Evolutionary conservation across 2,797 vertebrate genomes (phyloP), one percentile per base, ranked within the genome.

Genomic region (Coccyzus lansbergi): DNA sequence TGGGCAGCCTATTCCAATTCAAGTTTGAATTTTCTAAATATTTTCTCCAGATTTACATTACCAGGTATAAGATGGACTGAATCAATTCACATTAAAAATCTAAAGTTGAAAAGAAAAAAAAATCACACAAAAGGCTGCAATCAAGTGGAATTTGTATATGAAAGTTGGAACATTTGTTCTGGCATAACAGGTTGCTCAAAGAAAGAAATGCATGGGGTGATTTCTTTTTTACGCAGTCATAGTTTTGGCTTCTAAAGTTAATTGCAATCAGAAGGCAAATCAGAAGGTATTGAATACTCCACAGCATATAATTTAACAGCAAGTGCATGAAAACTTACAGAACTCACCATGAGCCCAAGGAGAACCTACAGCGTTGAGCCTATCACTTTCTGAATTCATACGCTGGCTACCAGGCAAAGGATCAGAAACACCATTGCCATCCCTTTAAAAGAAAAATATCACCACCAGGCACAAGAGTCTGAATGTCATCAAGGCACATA

Each of bases 201-300:
- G 72, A 86, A 88, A 77, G 44, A 69, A 69, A 83, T 1, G 2
- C 34, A 88, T 93, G 19, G 25, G 85, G 12, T 15, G 33, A 71
- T 76, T 89, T 76, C 22, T 42, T 78, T 88, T 91, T 93, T 26
- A 77, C 33, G 90, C 64, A 46, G 44, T 76, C 55, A 38, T 71
- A 77, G 42, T 55, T 94, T 58, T 76, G 16, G 29, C 68, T 76
- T 82, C 53, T 76, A n/a, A 69, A 65, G 33, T 86, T 92, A 91
- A 86, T 76, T 90, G 83, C 68, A 89, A 94, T 94, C 78, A 83
- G 48, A 90, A 94, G 55, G 31, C n/a, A 78, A 86, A 92, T 90
- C 77, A 79, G 53, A 85, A 90, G 38, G 79, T 69, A 62, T 75
- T 85, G 82, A 95, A 68, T 71, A 77, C 22, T 60, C 83, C 25